These are phyloP conservation scores for Dicroscelio sp. DNA, from an alignment of 2,888 invertebrate genomes.

Conservation along the genomic window DNA sequence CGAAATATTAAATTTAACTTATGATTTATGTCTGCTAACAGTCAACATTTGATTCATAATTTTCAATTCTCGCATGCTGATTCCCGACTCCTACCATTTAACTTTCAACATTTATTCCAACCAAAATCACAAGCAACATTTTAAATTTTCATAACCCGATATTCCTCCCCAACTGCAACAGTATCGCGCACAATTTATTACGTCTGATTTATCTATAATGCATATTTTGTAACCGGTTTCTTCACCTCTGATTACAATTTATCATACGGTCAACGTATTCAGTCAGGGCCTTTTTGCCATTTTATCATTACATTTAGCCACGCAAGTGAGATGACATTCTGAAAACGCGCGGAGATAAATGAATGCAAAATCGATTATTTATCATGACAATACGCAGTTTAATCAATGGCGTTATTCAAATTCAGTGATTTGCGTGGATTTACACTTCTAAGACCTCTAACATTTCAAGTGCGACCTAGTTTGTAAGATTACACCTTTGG, in stretches of 20 bases:
- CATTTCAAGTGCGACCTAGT: constrained; percentile 50
- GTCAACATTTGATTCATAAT: too few relatives aligned
- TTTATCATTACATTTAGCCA: constrained; percentile 58
- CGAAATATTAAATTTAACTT: too few relatives aligned
- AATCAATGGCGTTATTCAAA: constrained; percentile 29
- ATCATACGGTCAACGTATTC: constrained; percentile 69
- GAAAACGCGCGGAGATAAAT: constrained; percentile 47
- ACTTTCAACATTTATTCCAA: too few relatives aligned
- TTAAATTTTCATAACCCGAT: too few relatives aligned
- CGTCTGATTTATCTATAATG: constrained; percentile 76
- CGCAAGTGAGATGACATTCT: constrained; percentile 55
- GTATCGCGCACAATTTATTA: constrained; percentile 68
- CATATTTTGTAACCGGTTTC: constrained; percentile 78
- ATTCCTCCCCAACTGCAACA: constrained; percentile 44
- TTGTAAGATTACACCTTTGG: too few relatives aligned
- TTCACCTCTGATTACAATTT: constrained; percentile 78
- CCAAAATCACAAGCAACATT: too few relatives aligned
- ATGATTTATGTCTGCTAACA: too few relatives aligned
- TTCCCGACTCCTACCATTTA: too few relatives aligned
- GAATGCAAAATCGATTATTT: constrained; percentile 52
- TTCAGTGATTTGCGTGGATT: constrained; percentile 39
- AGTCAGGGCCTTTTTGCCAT: constrained; percentile 60
- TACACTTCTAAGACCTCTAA: constrained; percentile 39
- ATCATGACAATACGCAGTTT: constrained; percentile 35
- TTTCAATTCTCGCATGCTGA: too few relatives aligned